Percentiles rank a stretch among this genome's conserved stretches.
Evolutionary conservation across 2,888 invertebrate species (phyloP).

Genomic region (Lissonota sp.): DNA sequence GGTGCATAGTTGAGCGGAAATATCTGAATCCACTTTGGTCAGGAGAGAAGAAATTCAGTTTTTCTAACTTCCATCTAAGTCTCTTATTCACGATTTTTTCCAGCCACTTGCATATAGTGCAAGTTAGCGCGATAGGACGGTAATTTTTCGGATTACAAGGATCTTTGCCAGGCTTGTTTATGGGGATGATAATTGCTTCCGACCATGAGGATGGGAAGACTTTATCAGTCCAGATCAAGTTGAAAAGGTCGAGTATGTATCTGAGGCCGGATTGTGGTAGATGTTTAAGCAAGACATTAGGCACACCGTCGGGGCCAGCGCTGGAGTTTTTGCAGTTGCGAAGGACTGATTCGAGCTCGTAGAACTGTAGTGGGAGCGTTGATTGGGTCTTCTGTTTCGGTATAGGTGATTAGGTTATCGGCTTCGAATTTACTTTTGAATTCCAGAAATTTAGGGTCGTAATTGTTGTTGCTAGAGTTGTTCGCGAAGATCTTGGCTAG

Average conservation of each 20-base stretch:
- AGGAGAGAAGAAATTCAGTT: no score
- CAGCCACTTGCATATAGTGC: no score
- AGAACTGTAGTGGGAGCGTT: not conserved
- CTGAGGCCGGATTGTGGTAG: slow-evolving; percentile 20
- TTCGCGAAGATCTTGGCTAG: slow-evolving; percentile 28
- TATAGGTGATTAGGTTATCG: not conserved
- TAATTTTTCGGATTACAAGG: slow-evolving; percentile 32
- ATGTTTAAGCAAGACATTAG: no score
- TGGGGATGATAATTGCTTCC: slow-evolving; percentile 44
- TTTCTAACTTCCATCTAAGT: no score
- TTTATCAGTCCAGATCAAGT: slow-evolving; percentile 34
- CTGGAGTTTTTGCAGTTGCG: slow-evolving; percentile 10
- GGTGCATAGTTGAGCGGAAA: no score
- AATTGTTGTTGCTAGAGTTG: slow-evolving; percentile 35
- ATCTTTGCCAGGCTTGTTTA: slow-evolving; percentile 45
- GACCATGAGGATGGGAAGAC: slow-evolving; percentile 44
- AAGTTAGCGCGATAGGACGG: no score
- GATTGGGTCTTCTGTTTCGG: not conserved
- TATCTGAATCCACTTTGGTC: no score
- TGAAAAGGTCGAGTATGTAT: slow-evolving; percentile 29
- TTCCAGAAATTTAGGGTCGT: slow-evolving; percentile 4
- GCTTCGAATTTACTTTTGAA: slow-evolving; percentile 8
- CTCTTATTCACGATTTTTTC: no score
- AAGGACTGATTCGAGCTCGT: slow-evolving; percentile 13
- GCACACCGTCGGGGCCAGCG: slow-evolving; percentile 56